These are phyloP conservation scores for Cirrhinus molitorella DNA, from an alignment of 2,797 vertebrate species.

Conservation along the genomic window DNA sequence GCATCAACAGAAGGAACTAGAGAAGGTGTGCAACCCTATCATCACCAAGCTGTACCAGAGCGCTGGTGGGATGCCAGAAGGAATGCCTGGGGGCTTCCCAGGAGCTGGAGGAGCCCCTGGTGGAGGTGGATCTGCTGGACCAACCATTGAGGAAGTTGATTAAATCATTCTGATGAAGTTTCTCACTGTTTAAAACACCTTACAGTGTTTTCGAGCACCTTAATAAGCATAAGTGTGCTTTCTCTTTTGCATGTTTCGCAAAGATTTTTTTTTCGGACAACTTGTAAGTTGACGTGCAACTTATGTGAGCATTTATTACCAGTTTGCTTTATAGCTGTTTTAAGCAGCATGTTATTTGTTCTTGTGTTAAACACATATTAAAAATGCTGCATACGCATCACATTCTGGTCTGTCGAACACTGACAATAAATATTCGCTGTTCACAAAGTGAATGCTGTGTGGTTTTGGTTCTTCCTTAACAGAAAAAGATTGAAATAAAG, in stretches of 20 bases:
- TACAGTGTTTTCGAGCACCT: conserved; percentile 29
- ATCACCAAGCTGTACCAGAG: conserved; percentile 82
- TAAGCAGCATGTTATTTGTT: conserved; percentile 40
- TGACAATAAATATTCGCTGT: conserved; percentile 23
- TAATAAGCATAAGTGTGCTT: background rate
- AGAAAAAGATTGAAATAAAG: background rate
- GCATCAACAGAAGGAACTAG: conserved; percentile 82
- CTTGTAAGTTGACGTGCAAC: conserved; percentile 9
- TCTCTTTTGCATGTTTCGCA: conserved; percentile 1
- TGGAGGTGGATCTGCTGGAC: conserved; percentile 74
- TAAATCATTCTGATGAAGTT: conserved; percentile 63
- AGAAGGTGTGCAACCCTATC: conserved; percentile 81
- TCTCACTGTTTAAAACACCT: conserved; percentile 36
- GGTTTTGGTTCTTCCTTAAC: background rate
- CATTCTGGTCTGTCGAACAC: conserved; percentile 23
- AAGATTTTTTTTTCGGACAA: background rate
- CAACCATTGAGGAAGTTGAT: conserved; percentile 84
- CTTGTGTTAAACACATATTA: conserved; percentile 3
- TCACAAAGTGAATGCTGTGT: background rate
- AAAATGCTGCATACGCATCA: conserved; percentile 14
- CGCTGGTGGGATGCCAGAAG: conserved; percentile 79
- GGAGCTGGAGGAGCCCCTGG: conserved; percentile 70
- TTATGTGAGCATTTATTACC: conserved; percentile 30
- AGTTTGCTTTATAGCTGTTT: conserved; percentile 8
- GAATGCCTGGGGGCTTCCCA: conserved; percentile 79